Base-by-base conservation (phyloP, 1,140 invertebrate species). In the Diachasma alloeum region DNA sequence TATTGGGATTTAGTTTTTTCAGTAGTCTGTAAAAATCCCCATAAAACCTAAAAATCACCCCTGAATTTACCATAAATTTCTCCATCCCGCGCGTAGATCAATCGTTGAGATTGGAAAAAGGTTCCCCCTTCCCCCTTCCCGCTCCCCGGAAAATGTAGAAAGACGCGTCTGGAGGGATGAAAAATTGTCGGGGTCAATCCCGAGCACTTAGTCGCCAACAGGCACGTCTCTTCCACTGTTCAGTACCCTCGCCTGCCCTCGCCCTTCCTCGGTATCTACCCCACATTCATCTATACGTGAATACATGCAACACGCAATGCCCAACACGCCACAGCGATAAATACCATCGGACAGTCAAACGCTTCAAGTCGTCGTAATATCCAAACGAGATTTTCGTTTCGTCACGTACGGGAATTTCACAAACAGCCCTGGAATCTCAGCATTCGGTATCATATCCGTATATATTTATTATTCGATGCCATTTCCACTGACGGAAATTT, bases 371-470 rank as follows among this genome's bases (percentile, higher is more conserved):
- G 59, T 63, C 19, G 59, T 63, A 63, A 42, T 24, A 59, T 59
- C 17, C 36, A 13, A 59, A 67, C 56, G 75, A 76, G 75, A 76
- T 72, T 76, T 76, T 42, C 59, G 39, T 76, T 72, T 72, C 56
- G 53, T 76, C 75, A 76, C 75, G 75, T 76, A 72, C 69, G 10
- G n/a, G n/a, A 76, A 72, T 76, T 76, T 76, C 37, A 74, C 72
- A 67, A 74, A 46, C 22, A 56, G 59, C 22, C 13, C 39, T 39
- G 37, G 53, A 39, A 66, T 74, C 37, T 67, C 66, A 39, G 36
- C n/a, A 17, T 68, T 68, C 13, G 11, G 59, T 26, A 63, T 26
- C 4, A 68, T 68, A 63, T 63, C 31, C 56, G 39, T 37, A 68
- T 37, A 68, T 39, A 68, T 68, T 68, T 68, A 68, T 68, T 68